Conservation (phyloP, 2,888 invertebrate species). For the Nudaria mundana region DNA sequence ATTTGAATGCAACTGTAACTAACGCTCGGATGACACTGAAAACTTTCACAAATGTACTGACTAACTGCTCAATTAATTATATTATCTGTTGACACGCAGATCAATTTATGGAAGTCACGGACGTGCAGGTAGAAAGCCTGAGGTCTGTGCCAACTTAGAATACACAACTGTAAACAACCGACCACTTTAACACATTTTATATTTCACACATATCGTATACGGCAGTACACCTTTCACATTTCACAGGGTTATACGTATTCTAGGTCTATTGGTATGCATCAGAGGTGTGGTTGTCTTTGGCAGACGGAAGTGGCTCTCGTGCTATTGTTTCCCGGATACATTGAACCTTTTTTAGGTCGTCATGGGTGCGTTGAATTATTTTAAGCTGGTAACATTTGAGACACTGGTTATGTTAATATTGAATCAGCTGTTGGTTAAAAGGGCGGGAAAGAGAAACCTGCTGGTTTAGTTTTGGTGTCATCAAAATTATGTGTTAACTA, state of each 20-base stretch:
- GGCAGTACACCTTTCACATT: conserved; percentile 29
- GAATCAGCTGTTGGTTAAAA: conserved; percentile 31
- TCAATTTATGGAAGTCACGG: conserved; percentile 30
- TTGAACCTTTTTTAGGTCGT: conserved; percentile 65
- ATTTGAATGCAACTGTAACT: too few relatives aligned
- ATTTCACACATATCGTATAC: conserved; percentile 7
- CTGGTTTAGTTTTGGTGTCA: conserved; percentile 12
- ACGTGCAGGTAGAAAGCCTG: conserved; percentile 41
- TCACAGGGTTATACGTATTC: conserved; percentile 25
- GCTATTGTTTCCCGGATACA: conserved; percentile 67
- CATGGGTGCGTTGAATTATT: conserved; percentile 30
- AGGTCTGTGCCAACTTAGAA: conserved; percentile 29
- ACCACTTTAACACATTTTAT: conserved; percentile 11
- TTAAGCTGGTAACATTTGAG: conserved; percentile 22
- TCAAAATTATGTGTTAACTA: conserved; percentile 8
- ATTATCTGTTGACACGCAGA: conserved; percentile 30
- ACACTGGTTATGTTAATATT: conserved; percentile 23
- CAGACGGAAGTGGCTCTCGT: conserved; percentile 56
- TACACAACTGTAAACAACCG: conserved; percentile 27
- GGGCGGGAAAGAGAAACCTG: conserved; percentile 10
- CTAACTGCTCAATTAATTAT: conserved; percentile 32
- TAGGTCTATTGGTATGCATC: conserved; percentile 55
- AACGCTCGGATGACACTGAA: too few relatives aligned
- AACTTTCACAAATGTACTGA: too few relatives aligned
- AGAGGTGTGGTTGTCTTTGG: conserved; percentile 48